phyloP scores from a whole-genome alignment of 2,888 invertebrate species.

The Drosophila yooni region DNA sequence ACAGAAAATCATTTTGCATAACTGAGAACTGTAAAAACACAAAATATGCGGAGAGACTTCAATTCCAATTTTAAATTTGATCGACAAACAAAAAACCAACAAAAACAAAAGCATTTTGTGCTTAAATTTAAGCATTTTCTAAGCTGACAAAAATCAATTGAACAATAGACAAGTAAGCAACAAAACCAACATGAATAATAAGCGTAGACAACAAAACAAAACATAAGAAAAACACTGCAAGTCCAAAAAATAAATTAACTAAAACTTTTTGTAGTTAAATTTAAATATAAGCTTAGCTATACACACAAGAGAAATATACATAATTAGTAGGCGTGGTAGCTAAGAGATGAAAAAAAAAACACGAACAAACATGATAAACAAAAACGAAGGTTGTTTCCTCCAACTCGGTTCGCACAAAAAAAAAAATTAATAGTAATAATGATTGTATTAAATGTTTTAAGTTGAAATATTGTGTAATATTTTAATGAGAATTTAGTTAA shows the following conservation, averaged over 20 bases:
- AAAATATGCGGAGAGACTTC: slow-evolving; percentile 42
- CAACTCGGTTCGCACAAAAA: slow-evolving; percentile 47
- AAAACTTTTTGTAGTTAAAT: slow-evolving; percentile 74
- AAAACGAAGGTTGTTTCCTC: slow-evolving; percentile 57
- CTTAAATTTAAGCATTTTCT: slow-evolving; percentile 47
- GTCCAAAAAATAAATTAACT: slow-evolving; percentile 71
- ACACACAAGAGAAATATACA: slow-evolving; percentile 29
- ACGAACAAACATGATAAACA: slow-evolving; percentile 26
- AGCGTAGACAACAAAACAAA: slow-evolving; percentile 24
- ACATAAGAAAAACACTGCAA: slow-evolving; percentile 53
- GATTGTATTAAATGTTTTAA: slow-evolving; percentile 20
- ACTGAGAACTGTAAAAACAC: slow-evolving; percentile 47
- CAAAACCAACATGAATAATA: slow-evolving; percentile 34
- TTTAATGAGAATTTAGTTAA: slow-evolving; percentile 62
- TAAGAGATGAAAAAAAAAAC: slow-evolving; percentile 7
- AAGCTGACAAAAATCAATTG: slow-evolving; percentile 47
- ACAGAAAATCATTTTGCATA: slow-evolving; percentile 48
- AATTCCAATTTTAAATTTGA: slow-evolving; percentile 65
- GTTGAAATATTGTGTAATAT: slow-evolving; percentile 21
- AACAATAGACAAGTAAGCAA: slow-evolving; percentile 51
- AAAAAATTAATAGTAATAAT: slow-evolving; percentile 8
- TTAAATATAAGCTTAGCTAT: slow-evolving; percentile 64
- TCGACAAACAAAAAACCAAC: slow-evolving; percentile 26
- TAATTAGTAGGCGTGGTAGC: slow-evolving; percentile 53
- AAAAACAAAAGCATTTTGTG: slow-evolving; percentile 45